Conservation (phyloP, 2,113 vertebrate genomes). For the Corydoras maculifer region DNA sequence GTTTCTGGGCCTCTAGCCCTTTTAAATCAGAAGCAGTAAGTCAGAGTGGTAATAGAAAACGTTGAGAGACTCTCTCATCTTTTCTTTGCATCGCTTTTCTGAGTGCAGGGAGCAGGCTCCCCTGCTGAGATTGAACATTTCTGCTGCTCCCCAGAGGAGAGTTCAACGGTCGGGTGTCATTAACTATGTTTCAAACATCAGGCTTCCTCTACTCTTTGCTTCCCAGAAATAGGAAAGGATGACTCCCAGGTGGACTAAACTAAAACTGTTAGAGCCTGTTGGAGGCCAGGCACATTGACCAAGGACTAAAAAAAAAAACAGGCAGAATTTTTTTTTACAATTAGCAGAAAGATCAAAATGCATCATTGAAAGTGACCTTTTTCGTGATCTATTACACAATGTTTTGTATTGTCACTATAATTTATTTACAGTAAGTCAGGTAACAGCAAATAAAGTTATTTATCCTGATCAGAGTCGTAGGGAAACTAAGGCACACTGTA, state of each 20-base stretch:
- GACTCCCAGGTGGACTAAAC: slow-evolving; percentile 2
- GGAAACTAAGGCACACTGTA: too few relatives aligned
- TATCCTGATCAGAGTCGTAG: too few relatives aligned
- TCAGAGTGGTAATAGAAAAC: neutral
- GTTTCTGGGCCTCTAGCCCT: too few relatives aligned
- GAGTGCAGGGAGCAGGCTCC: slow-evolving; percentile 5
- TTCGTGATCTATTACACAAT: too few relatives aligned
- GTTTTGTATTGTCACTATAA: too few relatives aligned
- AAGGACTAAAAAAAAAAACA: neutral
- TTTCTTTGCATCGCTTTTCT: slow-evolving; percentile 1
- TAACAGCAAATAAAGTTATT: too few relatives aligned
- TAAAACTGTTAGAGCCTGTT: neutral
- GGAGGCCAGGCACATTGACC: neutral
- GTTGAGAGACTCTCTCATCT: neutral
- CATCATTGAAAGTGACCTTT: too few relatives aligned
- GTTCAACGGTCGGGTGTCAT: slow-evolving; percentile 17
- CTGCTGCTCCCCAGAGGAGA: neutral
- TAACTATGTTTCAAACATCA: slow-evolving; percentile 19
- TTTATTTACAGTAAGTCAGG: too few relatives aligned
- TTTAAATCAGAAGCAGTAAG: neutral
- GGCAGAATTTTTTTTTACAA: too few relatives aligned
- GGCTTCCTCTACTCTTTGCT: slow-evolving; percentile 2
- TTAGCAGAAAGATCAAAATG: too few relatives aligned
- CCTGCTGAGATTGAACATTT: neutral
- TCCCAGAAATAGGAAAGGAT: slow-evolving; percentile 8